Percentiles rank a stretch among this genome's conserved stretches.
These are phyloP conservation scores for Forpus xanthops DNA, from an alignment of 2,797 vertebrate species.

Conservation along the genomic window DNA sequence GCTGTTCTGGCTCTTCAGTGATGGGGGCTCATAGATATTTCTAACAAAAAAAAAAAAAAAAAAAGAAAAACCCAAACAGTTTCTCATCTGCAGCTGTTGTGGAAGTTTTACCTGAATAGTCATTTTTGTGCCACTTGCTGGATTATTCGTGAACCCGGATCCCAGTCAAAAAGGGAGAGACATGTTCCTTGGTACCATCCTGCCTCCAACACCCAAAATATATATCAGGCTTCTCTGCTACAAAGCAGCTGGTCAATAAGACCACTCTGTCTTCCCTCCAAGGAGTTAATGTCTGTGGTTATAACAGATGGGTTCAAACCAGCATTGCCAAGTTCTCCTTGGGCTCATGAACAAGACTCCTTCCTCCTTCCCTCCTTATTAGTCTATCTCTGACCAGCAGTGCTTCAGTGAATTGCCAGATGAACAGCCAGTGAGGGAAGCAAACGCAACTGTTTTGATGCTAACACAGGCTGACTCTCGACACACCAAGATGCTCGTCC, in stretches of 20 bases:
- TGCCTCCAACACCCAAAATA: neutral
- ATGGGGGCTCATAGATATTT: conserved; percentile 10
- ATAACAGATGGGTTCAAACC: conserved; percentile 31
- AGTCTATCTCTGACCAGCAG: conserved; percentile 62
- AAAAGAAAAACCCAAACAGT: neutral
- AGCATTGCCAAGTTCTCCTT: conserved; percentile 31
- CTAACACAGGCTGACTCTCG: neutral
- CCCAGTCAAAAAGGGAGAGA: neutral
- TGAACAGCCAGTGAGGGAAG: conserved; percentile 40
- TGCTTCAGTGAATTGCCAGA: conserved; percentile 32
- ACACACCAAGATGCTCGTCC: neutral
- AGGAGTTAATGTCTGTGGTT: conserved; percentile 42
- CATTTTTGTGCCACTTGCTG: neutral
- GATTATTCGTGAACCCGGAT: neutral
- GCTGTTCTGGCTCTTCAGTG: conserved; percentile 33
- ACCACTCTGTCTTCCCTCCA: neutral
- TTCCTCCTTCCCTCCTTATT: conserved; percentile 59
- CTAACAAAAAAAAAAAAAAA: neutral
- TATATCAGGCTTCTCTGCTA: neutral
- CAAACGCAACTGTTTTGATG: conserved; percentile 23
- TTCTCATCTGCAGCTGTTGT: neutral
- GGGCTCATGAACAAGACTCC: conserved; percentile 2
- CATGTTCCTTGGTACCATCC: neutral
- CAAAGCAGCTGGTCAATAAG: conserved; percentile 2
- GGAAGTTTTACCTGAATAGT: conserved; percentile 12